Evolutionary conservation across 2,888 invertebrate species (phyloP).

Genomic region (Troides helena): DNA sequence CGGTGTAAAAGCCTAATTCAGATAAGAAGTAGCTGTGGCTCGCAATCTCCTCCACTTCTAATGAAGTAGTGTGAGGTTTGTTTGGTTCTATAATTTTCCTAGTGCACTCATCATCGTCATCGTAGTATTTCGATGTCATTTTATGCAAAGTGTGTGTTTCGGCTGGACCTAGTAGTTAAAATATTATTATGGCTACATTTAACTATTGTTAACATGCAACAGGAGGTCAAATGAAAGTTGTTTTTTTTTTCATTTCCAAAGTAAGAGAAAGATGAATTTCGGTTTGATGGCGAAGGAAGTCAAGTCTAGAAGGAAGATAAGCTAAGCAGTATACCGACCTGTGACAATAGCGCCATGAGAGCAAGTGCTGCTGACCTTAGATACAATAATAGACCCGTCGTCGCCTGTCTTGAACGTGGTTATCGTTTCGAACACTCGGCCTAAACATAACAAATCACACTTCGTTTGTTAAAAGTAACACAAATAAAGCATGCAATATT

Average conservation of each 20-base stretch:
- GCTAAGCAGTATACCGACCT: slow-evolving; percentile 80
- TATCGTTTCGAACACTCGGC: slow-evolving; percentile 78
- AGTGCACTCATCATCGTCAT: slow-evolving; percentile 72
- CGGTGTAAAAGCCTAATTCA: slow-evolving; percentile 71
- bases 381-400: slow-evolving; percentile 72
- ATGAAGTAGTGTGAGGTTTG: slow-evolving; percentile 74
- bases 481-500: slow-evolving; percentile 72
- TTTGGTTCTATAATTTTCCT: slow-evolving; percentile 70
- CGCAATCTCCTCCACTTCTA: slow-evolving; percentile 81
- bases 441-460: slow-evolving; percentile 79
- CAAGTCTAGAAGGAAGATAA: slow-evolving; percentile 48
- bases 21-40: slow-evolving; percentile 81
- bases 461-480: slow-evolving; percentile 70
- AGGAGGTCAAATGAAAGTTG: slow-evolving; percentile 34
- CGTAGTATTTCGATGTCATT: slow-evolving; percentile 82
- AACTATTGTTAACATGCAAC: slow-evolving; percentile 38
- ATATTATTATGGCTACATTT: slow-evolving; percentile 66
- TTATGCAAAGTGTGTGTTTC: slow-evolving; percentile 84
- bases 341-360: slow-evolving; percentile 82
- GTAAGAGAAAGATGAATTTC: slow-evolving; percentile 34
- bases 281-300: slow-evolving; percentile 11
- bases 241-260: slow-evolving; percentile 14
- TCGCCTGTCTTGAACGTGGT: slow-evolving; percentile 76
- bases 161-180: slow-evolving; percentile 83
- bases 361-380: slow-evolving; percentile 82